Evolutionary conservation across 2,113 vertebrate species (phyloP).

Genomic region (Coturnix japonica): DNA sequence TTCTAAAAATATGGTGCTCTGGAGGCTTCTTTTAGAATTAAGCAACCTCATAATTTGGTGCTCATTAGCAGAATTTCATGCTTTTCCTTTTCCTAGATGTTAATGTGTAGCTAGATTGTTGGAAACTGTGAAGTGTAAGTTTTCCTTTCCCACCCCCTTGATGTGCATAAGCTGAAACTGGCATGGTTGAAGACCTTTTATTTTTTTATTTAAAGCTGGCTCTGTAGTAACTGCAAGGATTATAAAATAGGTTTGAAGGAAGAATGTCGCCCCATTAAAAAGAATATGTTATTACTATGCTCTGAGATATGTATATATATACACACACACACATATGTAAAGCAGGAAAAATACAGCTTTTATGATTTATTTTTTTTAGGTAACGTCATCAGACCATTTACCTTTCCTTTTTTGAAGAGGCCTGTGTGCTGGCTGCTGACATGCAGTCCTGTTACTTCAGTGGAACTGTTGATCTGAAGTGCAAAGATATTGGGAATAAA

Average conservation of each 20-base stretch:
- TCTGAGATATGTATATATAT: too few species aligned
- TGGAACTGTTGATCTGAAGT: not conserved
- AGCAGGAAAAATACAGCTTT: not conserved
- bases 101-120: slow-evolving; percentile 23
- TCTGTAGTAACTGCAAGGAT: not conserved
- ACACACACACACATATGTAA: not conserved
- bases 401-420: not conserved
- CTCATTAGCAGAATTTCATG: slow-evolving; percentile 51
- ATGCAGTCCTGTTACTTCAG: not conserved
- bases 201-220: not conserved
- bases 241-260: not conserved
- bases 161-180: not conserved
- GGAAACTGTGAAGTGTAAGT: not conserved
- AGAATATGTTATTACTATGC: not conserved
- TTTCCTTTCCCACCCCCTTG: slow-evolving; percentile 5
- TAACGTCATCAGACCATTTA: not conserved
- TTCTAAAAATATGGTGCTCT: slow-evolving; percentile 47
- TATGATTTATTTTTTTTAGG: not conserved
- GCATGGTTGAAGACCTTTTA: not conserved
- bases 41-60: slow-evolving; percentile 45
- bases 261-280: not conserved
- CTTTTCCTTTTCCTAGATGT: slow-evolving; percentile 31
- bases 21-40: slow-evolving; percentile 48
- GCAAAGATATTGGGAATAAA: not conserved
- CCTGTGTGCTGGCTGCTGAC: not conserved